Percentiles rank a stretch among this genome's conserved stretches.
Conservation (phyloP, 1,140 invertebrate genomes). For the Muscidifurax raptorellus region DNA sequence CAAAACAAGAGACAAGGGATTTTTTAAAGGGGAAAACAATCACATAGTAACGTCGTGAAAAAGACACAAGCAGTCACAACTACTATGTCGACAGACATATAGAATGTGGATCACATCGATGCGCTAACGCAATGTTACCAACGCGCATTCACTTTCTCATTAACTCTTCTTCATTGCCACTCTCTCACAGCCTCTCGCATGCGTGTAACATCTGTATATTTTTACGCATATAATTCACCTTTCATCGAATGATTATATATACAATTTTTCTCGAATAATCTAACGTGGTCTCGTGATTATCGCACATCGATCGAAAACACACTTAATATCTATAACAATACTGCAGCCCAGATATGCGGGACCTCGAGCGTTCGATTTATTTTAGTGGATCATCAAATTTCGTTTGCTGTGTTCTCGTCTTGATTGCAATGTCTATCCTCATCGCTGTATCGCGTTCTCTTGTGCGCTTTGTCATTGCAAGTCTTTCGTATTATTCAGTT, state of each 20-base stretch:
- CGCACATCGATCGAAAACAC: constrained; percentile 1
- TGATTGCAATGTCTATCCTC: background rate
- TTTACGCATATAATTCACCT: constrained; percentile 13
- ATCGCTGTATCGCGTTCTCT: constrained; percentile 12
- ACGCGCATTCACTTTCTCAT: background rate
- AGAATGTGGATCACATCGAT: background rate
- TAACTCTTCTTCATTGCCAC: background rate
- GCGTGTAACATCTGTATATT: background rate
- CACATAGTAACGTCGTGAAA: background rate
- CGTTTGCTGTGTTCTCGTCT: background rate
- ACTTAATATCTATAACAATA: constrained; percentile 29
- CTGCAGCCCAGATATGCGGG: constrained; percentile 10
- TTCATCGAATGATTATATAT: constrained; percentile 22
- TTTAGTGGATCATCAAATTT: constrained; percentile 5
- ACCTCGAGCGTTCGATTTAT: constrained; percentile 11
- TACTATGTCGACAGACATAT: background rate
- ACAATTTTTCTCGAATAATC: constrained; percentile 22
- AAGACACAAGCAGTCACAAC: constrained; percentile 10
- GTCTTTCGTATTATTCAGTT: constrained; percentile 39
- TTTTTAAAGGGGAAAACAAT: background rate
- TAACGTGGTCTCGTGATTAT: background rate
- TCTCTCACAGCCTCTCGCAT: constrained; percentile 47
- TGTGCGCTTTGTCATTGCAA: constrained; percentile 43
- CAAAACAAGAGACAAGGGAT: background rate
- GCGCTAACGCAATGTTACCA: background rate